Evolutionary conservation across 2,797 vertebrate genomes (phyloP).

Genomic region (Spinus pinus): DNA sequence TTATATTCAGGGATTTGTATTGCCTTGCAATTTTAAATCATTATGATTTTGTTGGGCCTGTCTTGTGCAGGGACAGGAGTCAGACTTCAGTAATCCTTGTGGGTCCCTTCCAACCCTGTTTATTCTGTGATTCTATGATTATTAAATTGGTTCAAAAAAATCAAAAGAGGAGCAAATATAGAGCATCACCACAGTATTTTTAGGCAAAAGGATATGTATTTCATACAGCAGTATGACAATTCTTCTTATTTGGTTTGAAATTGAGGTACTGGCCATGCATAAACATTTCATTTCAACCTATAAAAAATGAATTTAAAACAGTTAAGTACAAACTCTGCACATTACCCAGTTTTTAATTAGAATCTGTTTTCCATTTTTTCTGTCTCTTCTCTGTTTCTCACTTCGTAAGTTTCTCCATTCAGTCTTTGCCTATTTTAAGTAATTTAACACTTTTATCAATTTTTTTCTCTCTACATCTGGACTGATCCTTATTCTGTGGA

Average conservation of each 20-base stretch:
- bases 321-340: background rate
- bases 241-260: background rate
- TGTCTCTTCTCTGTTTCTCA: background rate
- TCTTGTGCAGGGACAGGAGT: background rate
- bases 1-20: background rate
- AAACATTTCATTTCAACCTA: background rate
- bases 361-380: background rate
- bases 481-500: background rate
- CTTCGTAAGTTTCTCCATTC: background rate
- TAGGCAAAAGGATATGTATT: background rate
- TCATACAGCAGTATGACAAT: background rate
- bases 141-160: background rate
- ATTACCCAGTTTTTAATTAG: background rate
- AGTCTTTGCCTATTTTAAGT: background rate
- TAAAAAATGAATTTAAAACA: background rate
- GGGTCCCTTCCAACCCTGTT: background rate
- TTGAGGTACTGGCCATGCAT: background rate
- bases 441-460: background rate
- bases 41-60: background rate
- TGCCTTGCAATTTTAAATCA: background rate
- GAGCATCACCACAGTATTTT: background rate
- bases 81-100: background rate
- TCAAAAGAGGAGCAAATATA: background rate
- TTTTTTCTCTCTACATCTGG: background rate
- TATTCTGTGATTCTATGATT: background rate